Conservation (phyloP, 2,888 invertebrate genomes). For the Heliconius erato region DNA sequence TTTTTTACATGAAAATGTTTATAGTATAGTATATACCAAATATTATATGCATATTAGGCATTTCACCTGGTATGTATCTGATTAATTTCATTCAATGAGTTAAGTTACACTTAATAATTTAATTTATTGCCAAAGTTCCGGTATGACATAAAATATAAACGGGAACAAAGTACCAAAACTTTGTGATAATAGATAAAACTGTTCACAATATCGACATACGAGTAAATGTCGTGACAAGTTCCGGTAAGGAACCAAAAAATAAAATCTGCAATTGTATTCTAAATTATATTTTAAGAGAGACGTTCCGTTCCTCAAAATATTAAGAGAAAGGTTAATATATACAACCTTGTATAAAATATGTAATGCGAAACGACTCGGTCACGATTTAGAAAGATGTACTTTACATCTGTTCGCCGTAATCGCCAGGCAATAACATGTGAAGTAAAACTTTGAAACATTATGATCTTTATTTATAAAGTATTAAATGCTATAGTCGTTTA, state of each 20-base stretch:
- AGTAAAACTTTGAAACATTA: background rate
- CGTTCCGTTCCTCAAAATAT: slow-evolving; percentile 57
- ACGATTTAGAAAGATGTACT: slow-evolving; percentile 63
- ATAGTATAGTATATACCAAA: no score
- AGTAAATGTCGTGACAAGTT: background rate
- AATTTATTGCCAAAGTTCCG: no score
- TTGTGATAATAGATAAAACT: background rate
- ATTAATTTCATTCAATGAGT: no score
- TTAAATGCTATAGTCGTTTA: background rate
- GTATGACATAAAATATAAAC: no score
- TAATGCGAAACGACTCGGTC: slow-evolving; percentile 60
- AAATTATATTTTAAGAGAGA: slow-evolving; percentile 61
- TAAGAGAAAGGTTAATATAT: slow-evolving; percentile 70
- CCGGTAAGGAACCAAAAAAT: slow-evolving; percentile 13
- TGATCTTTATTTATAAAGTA: background rate
- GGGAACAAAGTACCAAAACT: background rate
- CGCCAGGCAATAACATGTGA: slow-evolving; percentile 24
- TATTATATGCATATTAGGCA: no score
- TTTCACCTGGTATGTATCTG: no score
- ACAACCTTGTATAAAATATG: slow-evolving; percentile 58
- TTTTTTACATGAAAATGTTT: no score
- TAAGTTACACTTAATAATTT: no score
- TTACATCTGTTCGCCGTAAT: slow-evolving; percentile 45
- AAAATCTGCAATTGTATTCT: slow-evolving; percentile 37
- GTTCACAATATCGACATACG: background rate